These are phyloP conservation scores for Rosalia funebris DNA, from an alignment of 2,888 invertebrate species.

Conservation along the genomic window DNA sequence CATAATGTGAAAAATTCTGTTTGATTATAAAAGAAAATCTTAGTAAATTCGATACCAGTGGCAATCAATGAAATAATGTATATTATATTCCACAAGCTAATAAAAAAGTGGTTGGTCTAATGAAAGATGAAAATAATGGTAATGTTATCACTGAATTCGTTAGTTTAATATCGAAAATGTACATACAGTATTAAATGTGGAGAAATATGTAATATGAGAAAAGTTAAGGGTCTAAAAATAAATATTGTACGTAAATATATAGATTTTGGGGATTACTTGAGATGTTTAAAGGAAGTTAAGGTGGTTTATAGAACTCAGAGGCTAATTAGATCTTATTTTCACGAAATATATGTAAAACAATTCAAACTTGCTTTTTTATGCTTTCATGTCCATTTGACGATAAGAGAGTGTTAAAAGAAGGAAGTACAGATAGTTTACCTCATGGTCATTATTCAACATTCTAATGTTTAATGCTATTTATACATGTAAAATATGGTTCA, in stretches of 20 bases:
- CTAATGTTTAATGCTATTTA: too few relatives aligned
- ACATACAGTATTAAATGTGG: background rate
- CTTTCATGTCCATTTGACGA: background rate
- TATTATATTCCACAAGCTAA: background rate
- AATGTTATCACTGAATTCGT: background rate
- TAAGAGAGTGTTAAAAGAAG: background rate
- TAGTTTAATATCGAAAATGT: background rate
- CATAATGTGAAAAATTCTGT: background rate
- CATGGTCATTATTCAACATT: background rate
- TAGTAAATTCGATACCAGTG: background rate
- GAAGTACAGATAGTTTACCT: background rate
- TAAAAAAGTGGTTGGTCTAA: background rate
- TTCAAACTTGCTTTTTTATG: background rate
- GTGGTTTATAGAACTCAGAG: background rate
- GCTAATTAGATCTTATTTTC: background rate
- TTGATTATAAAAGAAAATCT: background rate
- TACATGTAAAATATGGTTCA: too few relatives aligned
- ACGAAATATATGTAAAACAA: background rate
- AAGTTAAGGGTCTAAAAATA: background rate
- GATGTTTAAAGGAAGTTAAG: background rate
- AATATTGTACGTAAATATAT: background rate
- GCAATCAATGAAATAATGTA: background rate
- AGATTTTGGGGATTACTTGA: background rate
- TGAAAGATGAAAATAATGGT: background rate
- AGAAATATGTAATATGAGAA: background rate